A percentile compares a stretch with the other conserved stretches of the same genome.
Evolutionary conservation across 2,888 invertebrate genomes (phyloP).

Genomic region (Augochlorella aurata): DNA sequence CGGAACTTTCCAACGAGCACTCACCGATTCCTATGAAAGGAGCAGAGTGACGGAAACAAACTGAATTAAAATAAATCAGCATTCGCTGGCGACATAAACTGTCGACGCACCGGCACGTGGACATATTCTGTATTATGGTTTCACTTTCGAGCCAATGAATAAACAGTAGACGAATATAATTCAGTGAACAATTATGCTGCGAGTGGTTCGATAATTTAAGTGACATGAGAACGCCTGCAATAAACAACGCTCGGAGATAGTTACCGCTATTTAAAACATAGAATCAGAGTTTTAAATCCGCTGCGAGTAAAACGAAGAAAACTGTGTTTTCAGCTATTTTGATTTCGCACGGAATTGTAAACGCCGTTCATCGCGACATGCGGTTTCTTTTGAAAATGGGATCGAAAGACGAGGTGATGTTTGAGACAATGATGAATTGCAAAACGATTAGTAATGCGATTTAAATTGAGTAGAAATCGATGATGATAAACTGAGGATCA

Average conservation of each 20-base stretch:
- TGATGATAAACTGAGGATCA: too few species aligned
- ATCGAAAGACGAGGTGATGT: too few species aligned
- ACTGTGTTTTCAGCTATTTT: background rate
- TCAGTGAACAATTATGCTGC: background rate
- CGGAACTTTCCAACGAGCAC: background rate
- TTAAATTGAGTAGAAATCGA: background rate
- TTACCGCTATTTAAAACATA: background rate
- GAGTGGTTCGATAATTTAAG: background rate
- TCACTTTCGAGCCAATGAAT: background rate
- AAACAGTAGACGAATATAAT: background rate
- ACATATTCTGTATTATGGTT: background rate
- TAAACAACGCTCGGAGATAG: background rate
- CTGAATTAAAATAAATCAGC: background rate
- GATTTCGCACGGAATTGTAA: background rate
- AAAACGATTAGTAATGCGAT: background rate
- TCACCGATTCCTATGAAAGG: background rate
- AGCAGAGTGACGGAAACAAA: background rate
- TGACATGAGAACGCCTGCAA: background rate
- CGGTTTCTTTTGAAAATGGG: too few species aligned
- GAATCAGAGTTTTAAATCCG: background rate
- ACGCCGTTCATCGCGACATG: too few species aligned
- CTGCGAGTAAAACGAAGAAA: background rate
- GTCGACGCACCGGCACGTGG: background rate
- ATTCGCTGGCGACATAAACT: background rate
- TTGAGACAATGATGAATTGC: too few species aligned